Evolutionary conservation across 2,888 invertebrate genomes (phyloP).

Genomic region (Stomorhina lunata): DNA sequence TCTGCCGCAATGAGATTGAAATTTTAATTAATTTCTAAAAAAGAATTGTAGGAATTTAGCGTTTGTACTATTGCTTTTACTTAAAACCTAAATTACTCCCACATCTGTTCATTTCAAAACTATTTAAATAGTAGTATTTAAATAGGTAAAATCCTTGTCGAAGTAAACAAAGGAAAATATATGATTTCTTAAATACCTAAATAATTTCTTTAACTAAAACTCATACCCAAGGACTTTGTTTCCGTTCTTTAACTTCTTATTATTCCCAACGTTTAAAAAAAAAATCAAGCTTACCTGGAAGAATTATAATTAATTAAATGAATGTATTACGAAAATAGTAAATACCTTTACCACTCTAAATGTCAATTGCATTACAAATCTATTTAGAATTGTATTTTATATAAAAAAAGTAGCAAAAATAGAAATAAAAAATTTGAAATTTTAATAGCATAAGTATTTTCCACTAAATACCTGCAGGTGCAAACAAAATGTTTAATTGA

Average conservation of each 20-base stretch:
- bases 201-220: too few species aligned
- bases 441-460: background rate
- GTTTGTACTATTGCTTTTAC: background rate
- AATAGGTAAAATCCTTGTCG: background rate
- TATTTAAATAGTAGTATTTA: background rate
- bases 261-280: slow-evolving; percentile 23
- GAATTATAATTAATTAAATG: background rate
- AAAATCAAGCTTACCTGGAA: background rate
- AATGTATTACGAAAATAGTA: background rate
- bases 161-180: too few species aligned
- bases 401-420: background rate
- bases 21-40: slow-evolving; percentile 20
- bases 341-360: slow-evolving; percentile 14
- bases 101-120: background rate
- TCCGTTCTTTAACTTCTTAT: background rate
- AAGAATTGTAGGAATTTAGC: background rate
- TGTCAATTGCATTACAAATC: slow-evolving; percentile 19
- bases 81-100: background rate
- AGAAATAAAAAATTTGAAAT: background rate
- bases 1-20: background rate
- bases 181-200: too few species aligned
- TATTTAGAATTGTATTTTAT: too few species aligned
- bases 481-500: slow-evolving; percentile 37
- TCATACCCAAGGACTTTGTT: too few species aligned
- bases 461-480: slow-evolving; percentile 20